A percentile compares a stretch with the other conserved stretches of the same genome.
These are phyloP conservation scores for Pammene fasciana DNA, from an alignment of 2,888 invertebrate species.

Conservation along the genomic window DNA sequence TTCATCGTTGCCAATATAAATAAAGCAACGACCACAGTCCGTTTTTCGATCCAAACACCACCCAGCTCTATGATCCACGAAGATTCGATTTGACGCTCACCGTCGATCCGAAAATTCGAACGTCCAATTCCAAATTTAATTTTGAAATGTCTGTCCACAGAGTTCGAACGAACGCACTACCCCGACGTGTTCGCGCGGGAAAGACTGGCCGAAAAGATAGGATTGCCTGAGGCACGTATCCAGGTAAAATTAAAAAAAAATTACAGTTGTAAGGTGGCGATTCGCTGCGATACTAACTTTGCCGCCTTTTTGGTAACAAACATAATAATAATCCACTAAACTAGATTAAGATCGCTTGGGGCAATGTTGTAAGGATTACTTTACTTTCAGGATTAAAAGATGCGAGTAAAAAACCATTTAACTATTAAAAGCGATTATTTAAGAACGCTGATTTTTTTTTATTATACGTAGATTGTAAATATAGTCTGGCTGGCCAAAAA, in stretches of 20 bases:
- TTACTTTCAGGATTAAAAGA: too few species aligned
- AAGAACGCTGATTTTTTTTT: too few species aligned
- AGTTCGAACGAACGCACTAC: slow-evolving; percentile 98
- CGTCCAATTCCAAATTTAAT: slow-evolving; percentile 47
- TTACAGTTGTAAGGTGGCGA: slow-evolving; percentile 76
- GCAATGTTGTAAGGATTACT: too few species aligned
- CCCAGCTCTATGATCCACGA: slow-evolving; percentile 25
- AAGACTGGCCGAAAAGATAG: slow-evolving; percentile 97
- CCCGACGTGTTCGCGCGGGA: slow-evolving; percentile 98
- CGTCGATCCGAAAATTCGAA: slow-evolving; percentile 43
- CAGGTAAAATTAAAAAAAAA: slow-evolving; percentile 91
- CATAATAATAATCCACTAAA: slow-evolving; percentile 18
- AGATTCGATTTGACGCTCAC: slow-evolving; percentile 37
- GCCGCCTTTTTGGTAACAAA: slow-evolving; percentile 37
- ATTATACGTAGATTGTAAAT: too few species aligned
- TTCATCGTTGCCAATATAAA: neutral
- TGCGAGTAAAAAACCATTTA: too few species aligned
- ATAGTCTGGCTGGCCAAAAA: too few species aligned
- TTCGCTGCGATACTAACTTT: slow-evolving; percentile 50
- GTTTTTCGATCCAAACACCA: slow-evolving; percentile 1
- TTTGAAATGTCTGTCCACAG: slow-evolving; percentile 76
- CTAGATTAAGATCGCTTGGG: slow-evolving; percentile 2
- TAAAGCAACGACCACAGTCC: slow-evolving; percentile 5
- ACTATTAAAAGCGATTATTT: too few species aligned
- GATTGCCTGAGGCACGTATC: slow-evolving; percentile 99